These are phyloP conservation scores for Rhyacophila evoluta DNA, from an alignment of 2,888 invertebrate genomes.

Conservation along the genomic window DNA sequence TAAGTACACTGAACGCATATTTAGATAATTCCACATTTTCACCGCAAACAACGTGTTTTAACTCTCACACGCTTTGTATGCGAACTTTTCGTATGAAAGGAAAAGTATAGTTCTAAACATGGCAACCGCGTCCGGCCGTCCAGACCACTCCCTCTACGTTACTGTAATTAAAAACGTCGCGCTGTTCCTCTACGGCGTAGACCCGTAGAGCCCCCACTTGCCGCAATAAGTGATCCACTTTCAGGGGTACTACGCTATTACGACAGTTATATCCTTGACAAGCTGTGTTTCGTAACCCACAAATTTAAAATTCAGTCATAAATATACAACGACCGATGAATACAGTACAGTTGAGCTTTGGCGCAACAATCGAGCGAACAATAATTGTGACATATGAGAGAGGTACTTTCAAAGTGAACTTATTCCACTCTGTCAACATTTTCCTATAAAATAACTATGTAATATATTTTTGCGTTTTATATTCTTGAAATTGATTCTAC, in stretches of 20 bases:
- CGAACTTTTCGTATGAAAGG: constrained; percentile 2
- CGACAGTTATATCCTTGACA: no score
- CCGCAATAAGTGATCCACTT: not conserved
- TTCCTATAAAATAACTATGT: no score
- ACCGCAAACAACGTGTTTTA: not conserved
- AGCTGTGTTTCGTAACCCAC: no score
- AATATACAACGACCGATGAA: no score
- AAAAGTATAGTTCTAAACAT: constrained; percentile 16
- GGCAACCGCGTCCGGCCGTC: not conserved
- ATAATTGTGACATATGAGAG: no score
- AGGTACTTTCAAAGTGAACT: no score
- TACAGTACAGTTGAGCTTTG: no score
- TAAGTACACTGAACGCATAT: not conserved
- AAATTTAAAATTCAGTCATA: no score
- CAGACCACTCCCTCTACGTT: not conserved
- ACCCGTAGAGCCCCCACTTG: not conserved
- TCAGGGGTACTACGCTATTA: not conserved
- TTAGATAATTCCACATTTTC: constrained; percentile 4
- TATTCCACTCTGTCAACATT: no score
- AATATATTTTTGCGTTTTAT: no score
- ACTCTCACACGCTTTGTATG: not conserved
- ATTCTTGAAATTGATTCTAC: no score
- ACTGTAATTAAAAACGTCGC: constrained; percentile 18
- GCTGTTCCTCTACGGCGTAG: not conserved
- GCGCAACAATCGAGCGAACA: no score